Base-by-base conservation (phyloP, 2,888 invertebrate genomes). In the Spilosoma lubricipeda region DNA sequence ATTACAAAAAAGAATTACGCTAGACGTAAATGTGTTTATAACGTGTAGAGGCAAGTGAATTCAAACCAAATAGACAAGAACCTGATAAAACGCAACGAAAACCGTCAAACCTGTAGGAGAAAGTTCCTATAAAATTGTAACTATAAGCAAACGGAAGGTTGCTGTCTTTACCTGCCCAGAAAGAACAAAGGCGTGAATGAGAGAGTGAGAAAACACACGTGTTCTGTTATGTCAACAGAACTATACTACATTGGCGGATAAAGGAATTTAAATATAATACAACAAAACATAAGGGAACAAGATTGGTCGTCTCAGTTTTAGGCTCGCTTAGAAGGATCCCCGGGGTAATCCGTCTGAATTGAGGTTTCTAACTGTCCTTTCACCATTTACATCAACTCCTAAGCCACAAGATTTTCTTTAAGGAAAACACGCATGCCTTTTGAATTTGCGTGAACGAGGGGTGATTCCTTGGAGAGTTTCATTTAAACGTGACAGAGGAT, bases 311-410 rank as follows among this genome's bases (percentile, higher is more conserved):
- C 20, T 33, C 48, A 45, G 65, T 39, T 20, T 42, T 18, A 27
- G 18, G 27, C 67, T 8, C 27, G 67, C 8, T 45, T 67, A 67
- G 18, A 7, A 59, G 56, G 27, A n/a, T 70, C 56, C 27, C 39
- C 27, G 27, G 36, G 70, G 69, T 65, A 70, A 69, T 36, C 56
- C 69, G 39, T n/a, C 36, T 59, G 69, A 39, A 70, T 70, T 39
- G 56, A 59, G 39, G 36, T 70, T 70, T 56, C 69, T 56, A 27
- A 59, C 36, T 56, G 67, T 39, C 69, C 52, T 70, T 59, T 70
- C 27, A 27, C 11, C 56, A 59, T 70, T 70, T 70, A 56, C 69
- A 69, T 69, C 59, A 18, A 63, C 63, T 56, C 56, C 18, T 56
- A 70, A 59, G 56, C 36, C n/a, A 36, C 23, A 59, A 36, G n/a